Evolutionary conservation across 2,797 vertebrate species (phyloP).

Genomic region (Tympanoctomys barrerae): DNA sequence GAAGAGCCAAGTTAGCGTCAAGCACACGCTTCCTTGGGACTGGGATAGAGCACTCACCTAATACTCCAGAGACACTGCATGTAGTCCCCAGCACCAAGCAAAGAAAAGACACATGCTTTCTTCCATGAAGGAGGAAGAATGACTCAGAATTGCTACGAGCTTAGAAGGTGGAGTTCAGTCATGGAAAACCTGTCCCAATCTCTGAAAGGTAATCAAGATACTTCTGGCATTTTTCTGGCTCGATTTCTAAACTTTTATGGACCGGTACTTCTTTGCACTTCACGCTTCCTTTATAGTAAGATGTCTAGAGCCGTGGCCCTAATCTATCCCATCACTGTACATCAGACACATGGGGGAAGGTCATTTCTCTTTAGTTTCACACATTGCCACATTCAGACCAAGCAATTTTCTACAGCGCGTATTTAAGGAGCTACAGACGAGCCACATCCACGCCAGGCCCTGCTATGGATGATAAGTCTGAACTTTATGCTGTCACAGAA

Average conservation of each 20-base stretch:
- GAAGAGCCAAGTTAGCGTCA: not conserved
- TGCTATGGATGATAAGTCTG: not conserved
- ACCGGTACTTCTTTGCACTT: not conserved
- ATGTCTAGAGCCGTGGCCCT: not conserved
- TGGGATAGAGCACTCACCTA: not conserved
- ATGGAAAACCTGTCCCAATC: not conserved
- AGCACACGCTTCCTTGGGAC: not conserved
- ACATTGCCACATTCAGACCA: not conserved
- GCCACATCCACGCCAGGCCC: not conserved
- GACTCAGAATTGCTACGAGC: not conserved
- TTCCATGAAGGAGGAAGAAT: not conserved
- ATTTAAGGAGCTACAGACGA: not conserved
- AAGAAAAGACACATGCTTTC: not conserved
- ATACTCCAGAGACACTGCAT: not conserved
- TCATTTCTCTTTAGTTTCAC: not conserved
- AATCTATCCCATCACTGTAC: not conserved
- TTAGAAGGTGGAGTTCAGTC: not conserved
- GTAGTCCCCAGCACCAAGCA: not conserved
- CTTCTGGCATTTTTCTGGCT: not conserved
- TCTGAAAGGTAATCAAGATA: conserved; percentile 17
- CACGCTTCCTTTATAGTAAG: not conserved
- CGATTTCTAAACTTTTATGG: conserved; percentile 25
- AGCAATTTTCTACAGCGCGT: not conserved
- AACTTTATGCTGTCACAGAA: not conserved
- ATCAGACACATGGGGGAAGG: not conserved